Percentiles rank a stretch among this genome's conserved stretches.
Evolutionary conservation across 2,797 vertebrate genomes (phyloP).

Genomic region (Sebastolobus altivelis): DNA sequence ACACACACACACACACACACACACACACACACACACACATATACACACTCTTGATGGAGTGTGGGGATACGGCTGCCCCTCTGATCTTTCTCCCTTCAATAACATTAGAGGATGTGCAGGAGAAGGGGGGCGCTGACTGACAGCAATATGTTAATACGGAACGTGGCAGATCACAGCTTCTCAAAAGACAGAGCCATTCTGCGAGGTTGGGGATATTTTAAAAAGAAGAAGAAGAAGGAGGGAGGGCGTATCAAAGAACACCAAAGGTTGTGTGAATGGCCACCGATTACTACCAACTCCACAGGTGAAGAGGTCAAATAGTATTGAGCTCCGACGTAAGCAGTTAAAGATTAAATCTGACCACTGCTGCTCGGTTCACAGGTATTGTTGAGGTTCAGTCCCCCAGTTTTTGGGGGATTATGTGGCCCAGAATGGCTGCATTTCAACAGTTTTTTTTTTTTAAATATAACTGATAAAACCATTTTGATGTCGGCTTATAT

Average conservation of each 20-base stretch:
- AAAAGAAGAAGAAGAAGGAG: background rate
- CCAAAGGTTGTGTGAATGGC: slow-evolving; percentile 3
- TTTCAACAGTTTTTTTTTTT: background rate
- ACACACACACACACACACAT: slow-evolving; percentile 18
- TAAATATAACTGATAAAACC: no score
- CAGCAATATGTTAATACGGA: slow-evolving; percentile 70
- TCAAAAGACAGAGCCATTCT: slow-evolving; percentile 31
- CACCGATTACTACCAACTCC: background rate
- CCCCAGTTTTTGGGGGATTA: background rate
- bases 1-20: slow-evolving; percentile 38
- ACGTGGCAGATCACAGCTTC: slow-evolving; percentile 57
- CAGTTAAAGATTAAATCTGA: slow-evolving; percentile 4
- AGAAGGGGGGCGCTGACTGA: slow-evolving; percentile 49
- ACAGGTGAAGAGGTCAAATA: slow-evolving; percentile 20
- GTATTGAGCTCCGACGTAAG: background rate
- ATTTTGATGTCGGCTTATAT: background rate
- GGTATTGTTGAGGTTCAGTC: background rate
- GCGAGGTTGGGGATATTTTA: slow-evolving; percentile 6
- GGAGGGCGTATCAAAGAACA: background rate
- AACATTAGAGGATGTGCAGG: slow-evolving; percentile 69
- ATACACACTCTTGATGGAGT: slow-evolving; percentile 60
- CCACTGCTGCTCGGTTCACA: background rate
- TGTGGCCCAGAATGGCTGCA: background rate
- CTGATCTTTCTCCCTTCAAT: slow-evolving; percentile 77
- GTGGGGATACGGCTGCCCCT: slow-evolving; percentile 73